Percentiles rank a stretch among this genome's conserved stretches.
phyloP scores from a whole-genome alignment of 2,113 vertebrate species.

The Tyrannus savana region DNA sequence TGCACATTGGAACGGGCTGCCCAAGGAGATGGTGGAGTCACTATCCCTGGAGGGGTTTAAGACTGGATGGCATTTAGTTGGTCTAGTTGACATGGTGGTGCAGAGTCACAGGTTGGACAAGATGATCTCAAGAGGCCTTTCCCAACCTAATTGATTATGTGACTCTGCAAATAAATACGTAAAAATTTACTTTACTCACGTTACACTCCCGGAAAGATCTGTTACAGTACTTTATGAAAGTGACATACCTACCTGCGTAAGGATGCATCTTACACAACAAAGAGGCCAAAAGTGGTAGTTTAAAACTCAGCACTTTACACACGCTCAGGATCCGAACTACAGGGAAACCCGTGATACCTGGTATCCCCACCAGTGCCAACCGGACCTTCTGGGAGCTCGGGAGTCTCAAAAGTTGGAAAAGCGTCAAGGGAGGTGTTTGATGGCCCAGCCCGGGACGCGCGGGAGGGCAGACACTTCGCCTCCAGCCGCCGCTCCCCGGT shows the following conservation, averaged over 20 bases:
- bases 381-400: accelerated
- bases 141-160: neutral
- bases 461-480: accelerated
- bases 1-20: neutral
- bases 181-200: accelerated
- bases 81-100: neutral
- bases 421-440: accelerated
- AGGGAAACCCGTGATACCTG: neutral
- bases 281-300: neutral
- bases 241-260: accelerated
- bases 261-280: accelerated
- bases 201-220: accelerated
- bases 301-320: accelerated
- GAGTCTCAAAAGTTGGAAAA: neutral
- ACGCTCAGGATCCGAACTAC: neutral
- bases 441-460: neutral
- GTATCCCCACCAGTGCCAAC: accelerated
- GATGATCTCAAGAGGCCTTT: neutral
- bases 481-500: neutral
- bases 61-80: neutral
- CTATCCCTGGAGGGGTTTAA: neutral
- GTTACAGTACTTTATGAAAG: accelerated
- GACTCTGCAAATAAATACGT: accelerated
- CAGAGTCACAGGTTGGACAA: neutral
- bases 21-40: neutral